phyloP scores from a whole-genome alignment of 2,888 invertebrate genomes.

The Lucinisca nassula region DNA sequence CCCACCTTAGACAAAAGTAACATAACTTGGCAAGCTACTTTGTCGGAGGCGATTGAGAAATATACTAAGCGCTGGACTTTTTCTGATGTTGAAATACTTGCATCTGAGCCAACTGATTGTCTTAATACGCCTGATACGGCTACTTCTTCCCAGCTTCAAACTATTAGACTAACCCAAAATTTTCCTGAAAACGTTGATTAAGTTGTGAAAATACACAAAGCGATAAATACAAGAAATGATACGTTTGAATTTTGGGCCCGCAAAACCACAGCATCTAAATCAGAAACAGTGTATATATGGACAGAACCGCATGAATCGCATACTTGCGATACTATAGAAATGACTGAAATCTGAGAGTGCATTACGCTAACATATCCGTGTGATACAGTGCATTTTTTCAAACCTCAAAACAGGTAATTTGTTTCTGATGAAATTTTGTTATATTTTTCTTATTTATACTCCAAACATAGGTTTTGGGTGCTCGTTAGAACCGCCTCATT shows the following conservation, averaged over 20 bases:
- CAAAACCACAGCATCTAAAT: not conserved
- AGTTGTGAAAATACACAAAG: not conserved
- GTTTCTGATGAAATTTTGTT: too few relatives aligned
- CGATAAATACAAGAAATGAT: not conserved
- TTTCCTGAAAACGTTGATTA: not conserved
- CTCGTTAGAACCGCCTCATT: too few relatives aligned
- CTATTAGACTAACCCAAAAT: not conserved
- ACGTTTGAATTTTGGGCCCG: not conserved
- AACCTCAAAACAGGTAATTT: too few relatives aligned
- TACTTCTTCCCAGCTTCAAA: not conserved
- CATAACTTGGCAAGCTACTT: not conserved
- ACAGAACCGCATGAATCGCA: too few relatives aligned
- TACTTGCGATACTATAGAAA: too few relatives aligned
- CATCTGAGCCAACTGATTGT: not conserved
- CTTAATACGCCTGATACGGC: not conserved
- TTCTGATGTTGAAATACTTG: not conserved
- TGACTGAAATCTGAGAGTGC: too few relatives aligned
- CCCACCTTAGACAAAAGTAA: not conserved
- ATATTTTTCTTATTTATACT: too few relatives aligned
- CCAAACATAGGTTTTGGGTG: too few relatives aligned
- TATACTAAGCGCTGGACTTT: not conserved
- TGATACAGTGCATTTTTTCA: too few relatives aligned
- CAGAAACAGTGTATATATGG: not conserved
- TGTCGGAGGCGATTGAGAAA: not conserved
- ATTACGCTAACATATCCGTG: too few relatives aligned